Evolutionary conservation across 2,113 vertebrate genomes (phyloP).

Genomic region (Merops nubicus): DNA sequence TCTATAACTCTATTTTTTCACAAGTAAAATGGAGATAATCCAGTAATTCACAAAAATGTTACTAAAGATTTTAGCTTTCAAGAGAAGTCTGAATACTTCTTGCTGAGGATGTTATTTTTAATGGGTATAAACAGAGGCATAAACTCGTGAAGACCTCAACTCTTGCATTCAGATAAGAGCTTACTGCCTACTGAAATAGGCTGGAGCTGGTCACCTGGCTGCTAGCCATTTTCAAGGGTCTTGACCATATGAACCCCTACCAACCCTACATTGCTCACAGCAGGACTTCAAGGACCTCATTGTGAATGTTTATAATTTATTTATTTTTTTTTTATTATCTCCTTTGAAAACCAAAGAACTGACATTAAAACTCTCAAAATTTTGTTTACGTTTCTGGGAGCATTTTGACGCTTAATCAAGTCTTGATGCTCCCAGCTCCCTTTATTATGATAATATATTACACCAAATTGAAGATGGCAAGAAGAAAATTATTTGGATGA

Average conservation of each 20-base stretch:
- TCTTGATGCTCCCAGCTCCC: neutral
- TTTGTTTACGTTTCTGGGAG: neutral
- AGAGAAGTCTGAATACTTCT: neutral
- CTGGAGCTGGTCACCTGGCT: neutral
- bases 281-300: neutral
- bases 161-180: neutral
- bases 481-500: constrained; percentile 16
- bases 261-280: fast-evolving
- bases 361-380: neutral
- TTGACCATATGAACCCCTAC: neutral
- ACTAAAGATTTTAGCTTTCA: neutral
- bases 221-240: neutral
- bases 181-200: neutral
- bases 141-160: neutral
- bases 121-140: neutral
- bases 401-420: constrained; percentile 29
- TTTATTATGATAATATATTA: constrained; percentile 43
- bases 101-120: neutral
- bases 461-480: constrained; percentile 9
- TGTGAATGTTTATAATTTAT: neutral
- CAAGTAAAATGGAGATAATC: neutral
- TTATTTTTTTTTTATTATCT: neutral
- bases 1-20: neutral
- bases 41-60: neutral
- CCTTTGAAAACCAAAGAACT: neutral